Evolutionary conservation across 2,888 invertebrate genomes (phyloP).

Genomic region (Tetramorium bicarinatum): DNA sequence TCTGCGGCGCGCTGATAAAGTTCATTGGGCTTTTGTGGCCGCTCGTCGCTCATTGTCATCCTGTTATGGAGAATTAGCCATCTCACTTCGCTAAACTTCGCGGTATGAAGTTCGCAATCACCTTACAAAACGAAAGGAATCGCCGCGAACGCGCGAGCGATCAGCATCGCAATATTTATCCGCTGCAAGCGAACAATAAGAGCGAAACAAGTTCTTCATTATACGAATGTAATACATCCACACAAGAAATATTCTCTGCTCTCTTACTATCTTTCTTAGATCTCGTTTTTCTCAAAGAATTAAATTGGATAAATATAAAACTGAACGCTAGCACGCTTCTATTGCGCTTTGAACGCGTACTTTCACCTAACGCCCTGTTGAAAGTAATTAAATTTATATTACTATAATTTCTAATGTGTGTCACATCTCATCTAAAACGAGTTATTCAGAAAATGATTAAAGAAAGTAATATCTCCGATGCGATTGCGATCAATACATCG

Average conservation of each 20-base stretch:
- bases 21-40: constrained; percentile 78
- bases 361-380: constrained; percentile 37
- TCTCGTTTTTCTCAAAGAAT: constrained; percentile 37
- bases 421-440: constrained; percentile 4
- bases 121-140: constrained; percentile 32
- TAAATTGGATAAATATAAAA: constrained; percentile 41
- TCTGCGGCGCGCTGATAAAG: constrained; percentile 73
- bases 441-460: neutral
- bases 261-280: neutral
- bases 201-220: constrained; percentile 44
- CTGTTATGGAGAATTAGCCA: constrained; percentile 69
- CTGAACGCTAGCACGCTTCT: neutral
- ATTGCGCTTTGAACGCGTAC: constrained; percentile 1
- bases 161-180: constrained; percentile 13
- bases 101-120: constrained; percentile 61
- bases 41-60: constrained; percentile 73
- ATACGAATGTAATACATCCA: neutral
- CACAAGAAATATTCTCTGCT: constrained; percentile 22
- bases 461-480: neutral
- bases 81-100: constrained; percentile 53
- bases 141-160: neutral
- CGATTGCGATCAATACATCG: neutral
- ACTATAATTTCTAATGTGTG: neutral
- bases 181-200: constrained; percentile 1
- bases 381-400: neutral